Base-by-base conservation (phyloP, 2,888 invertebrate species). In the Archips crataeganus region DNA sequence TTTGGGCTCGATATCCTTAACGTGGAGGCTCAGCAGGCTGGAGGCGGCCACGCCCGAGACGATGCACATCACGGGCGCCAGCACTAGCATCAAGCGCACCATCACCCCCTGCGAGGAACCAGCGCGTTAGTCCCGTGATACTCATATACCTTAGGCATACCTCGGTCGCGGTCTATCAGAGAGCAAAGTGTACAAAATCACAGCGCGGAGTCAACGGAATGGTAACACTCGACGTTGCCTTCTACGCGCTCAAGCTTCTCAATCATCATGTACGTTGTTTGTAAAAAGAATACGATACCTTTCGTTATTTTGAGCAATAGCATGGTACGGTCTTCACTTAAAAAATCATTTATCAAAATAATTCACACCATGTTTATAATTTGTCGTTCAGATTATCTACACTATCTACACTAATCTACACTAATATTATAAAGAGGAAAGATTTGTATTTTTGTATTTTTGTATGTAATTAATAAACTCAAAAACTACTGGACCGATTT, bases 1-100 rank as follows among this genome's bases (percentile, higher is more conserved):
- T 77, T 95, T 95, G 68, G 96, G 95, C 80, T 96, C 96, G 39
- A 97, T 93, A 83, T 97, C 97, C 87, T 97, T 98, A 90, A 99
- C 98, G 86, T 99, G 99, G 78, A 97, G 96, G 57, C 96, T 95
- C 45, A 99, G 95, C 42, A 97, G 90, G 77, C 98, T 97, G 0
- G 99, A 99, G 5, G 98, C 97, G 1, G 99, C 99, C 67, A 99
- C 99, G 65, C 99, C 99, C 0, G 99, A 98, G 67, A 99, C 95
- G 76, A 99, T 98, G 86, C 99, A 99, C 99, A 99, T 99, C 0
- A 99, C 98, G 0, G 99, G 99, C 0, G 99, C 99, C 77, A 99
- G 95, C 0, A 99, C 99, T 85, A 99, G 94, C 99, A 99, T 99
- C 65, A 99, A 95, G 92, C 99, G 99, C 39, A 99, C 99, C 99